Conservation (phyloP, 2,888 invertebrate genomes). For the Rhingia rostrata region DNA sequence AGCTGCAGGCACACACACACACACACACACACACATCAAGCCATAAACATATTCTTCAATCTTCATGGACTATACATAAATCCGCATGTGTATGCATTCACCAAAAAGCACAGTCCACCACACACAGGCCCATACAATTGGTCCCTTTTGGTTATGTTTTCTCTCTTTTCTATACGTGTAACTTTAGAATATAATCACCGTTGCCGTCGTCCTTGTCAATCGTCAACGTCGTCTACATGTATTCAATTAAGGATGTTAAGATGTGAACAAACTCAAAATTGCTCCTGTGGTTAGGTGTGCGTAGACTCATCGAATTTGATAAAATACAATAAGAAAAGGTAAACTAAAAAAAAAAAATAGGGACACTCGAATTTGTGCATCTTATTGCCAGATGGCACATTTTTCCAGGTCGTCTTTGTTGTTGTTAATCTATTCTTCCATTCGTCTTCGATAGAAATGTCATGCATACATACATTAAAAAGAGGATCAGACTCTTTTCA, state of each 20-base stretch:
- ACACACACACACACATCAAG: not conserved
- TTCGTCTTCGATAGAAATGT: not conserved
- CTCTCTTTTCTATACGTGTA: not conserved
- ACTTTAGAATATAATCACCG: not conserved
- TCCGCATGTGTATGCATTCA: not conserved
- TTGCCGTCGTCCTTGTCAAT: slow-evolving; percentile 4
- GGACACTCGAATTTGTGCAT: slow-evolving; percentile 39
- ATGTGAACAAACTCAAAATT: slow-evolving; percentile 40
- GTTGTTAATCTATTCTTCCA: not conserved
- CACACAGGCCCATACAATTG: not conserved
- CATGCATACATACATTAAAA: not conserved
- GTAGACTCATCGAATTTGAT: slow-evolving; percentile 17
- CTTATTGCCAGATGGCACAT: slow-evolving; percentile 43
- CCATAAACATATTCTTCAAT: not conserved
- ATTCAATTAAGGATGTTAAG: slow-evolving; percentile 28
- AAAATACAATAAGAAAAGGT: not conserved
- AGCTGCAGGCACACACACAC: not conserved
- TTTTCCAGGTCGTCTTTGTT: not conserved
- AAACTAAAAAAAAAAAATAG: not conserved
- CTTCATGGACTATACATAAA: not conserved
- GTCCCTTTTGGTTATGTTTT: slow-evolving; percentile 9
- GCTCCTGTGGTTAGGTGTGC: not conserved
- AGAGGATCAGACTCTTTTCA: slow-evolving; percentile 3
- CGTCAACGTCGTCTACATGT: slow-evolving; percentile 34
- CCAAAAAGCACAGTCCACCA: not conserved